Conservation (phyloP, 2,888 invertebrate genomes). For the Pogonocherus hispidulus region DNA sequence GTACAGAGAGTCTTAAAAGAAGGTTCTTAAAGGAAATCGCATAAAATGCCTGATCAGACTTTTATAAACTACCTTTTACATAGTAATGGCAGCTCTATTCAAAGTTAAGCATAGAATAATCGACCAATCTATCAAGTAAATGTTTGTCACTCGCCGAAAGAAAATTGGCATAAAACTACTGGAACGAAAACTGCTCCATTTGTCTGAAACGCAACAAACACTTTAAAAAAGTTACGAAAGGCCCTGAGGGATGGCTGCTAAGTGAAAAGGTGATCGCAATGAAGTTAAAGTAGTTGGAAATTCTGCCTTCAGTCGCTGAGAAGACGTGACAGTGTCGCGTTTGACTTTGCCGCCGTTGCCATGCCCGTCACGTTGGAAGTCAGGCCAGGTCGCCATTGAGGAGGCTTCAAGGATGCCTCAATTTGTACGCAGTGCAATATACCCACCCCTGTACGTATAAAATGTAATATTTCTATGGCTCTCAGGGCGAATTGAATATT, state of each 20-base stretch:
- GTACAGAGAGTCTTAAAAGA: no score
- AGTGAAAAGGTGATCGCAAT: slow-evolving; percentile 60
- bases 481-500: slow-evolving; percentile 65
- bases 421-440: slow-evolving; percentile 64
- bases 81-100: no score
- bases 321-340: slow-evolving; percentile 47
- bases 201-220: slow-evolving; percentile 42
- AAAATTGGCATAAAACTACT: slow-evolving; percentile 35
- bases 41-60: no score
- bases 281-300: slow-evolving; percentile 59
- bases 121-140: background rate
- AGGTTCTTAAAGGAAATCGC: no score
- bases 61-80: no score
- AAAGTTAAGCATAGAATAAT: background rate
- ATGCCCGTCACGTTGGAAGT: slow-evolving; percentile 64
- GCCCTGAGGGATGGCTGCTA: slow-evolving; percentile 53
- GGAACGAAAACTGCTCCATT: slow-evolving; percentile 22
- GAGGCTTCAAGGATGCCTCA: slow-evolving; percentile 64
- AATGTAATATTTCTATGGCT: slow-evolving; percentile 58
- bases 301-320: slow-evolving; percentile 46
- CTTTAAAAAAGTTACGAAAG: slow-evolving; percentile 49
- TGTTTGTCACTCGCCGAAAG: slow-evolving; percentile 29
- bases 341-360: slow-evolving; percentile 47
- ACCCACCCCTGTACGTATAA: slow-evolving; percentile 57
- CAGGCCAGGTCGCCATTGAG: slow-evolving; percentile 63